These are phyloP conservation scores for Drosophila putrida DNA, from an alignment of 2,888 invertebrate genomes.

Conservation along the genomic window DNA sequence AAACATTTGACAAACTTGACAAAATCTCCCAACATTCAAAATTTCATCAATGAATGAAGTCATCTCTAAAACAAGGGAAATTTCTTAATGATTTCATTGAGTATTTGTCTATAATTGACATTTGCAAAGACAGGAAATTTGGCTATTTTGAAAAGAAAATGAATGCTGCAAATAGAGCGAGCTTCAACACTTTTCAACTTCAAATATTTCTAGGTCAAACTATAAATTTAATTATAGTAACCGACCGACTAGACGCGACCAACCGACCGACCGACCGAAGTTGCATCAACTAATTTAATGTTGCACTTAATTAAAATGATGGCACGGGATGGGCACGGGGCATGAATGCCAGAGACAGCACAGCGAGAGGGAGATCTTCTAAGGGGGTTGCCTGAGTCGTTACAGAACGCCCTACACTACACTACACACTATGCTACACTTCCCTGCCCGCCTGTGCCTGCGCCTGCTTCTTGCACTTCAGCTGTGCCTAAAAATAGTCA, in stretches of 20 bases:
- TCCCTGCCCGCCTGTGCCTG: constrained; percentile 5
- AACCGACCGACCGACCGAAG: too few species aligned
- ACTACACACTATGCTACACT: background rate
- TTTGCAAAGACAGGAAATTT: constrained; percentile 25
- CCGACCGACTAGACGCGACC: constrained; percentile 44
- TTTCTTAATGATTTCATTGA: background rate
- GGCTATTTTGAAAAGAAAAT: constrained; percentile 26
- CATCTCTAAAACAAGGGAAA: background rate
- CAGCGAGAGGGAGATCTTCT: constrained; percentile 2
- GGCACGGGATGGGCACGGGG: constrained; percentile 43
- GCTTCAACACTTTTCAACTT: constrained; percentile 47
- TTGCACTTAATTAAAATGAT: constrained; percentile 80
- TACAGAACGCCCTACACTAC: constrained; percentile 4
- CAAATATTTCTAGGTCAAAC: constrained; percentile 79
- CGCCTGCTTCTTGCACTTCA: constrained; percentile 27
- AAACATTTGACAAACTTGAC: background rate
- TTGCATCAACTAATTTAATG: constrained; percentile 75
- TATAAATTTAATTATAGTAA: constrained; percentile 68
- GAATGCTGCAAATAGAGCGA: constrained; percentile 23
- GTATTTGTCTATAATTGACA: constrained; percentile 24
- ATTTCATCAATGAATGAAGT: background rate
- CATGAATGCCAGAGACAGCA: constrained; percentile 56
- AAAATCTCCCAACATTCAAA: background rate
- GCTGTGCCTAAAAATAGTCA: constrained; percentile 69
- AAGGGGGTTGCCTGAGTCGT: constrained; percentile 51